phyloP scores from a whole-genome alignment of 2,888 invertebrate species.

The Nowickia ferox region DNA sequence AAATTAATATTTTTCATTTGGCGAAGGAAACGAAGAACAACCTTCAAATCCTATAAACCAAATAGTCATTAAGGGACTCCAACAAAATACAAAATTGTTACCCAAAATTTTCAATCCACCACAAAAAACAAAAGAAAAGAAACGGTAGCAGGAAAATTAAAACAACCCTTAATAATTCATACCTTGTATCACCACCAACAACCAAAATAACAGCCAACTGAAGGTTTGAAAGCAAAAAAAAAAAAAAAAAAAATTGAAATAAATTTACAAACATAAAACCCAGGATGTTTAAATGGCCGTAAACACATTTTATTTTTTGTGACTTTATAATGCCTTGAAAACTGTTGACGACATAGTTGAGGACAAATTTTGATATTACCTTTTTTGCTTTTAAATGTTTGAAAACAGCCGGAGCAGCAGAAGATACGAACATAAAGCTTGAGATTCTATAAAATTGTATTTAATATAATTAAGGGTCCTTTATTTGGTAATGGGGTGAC shows the following conservation, averaged over 20 bases:
- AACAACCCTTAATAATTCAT: slow-evolving; percentile 67
- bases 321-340: slow-evolving; percentile 72
- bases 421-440: slow-evolving; percentile 33
- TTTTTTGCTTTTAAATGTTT: slow-evolving; percentile 21
- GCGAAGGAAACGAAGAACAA: slow-evolving; percentile 28
- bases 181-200: slow-evolving; percentile 28
- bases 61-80: slow-evolving; percentile 79
- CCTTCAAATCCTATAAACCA: slow-evolving; percentile 74
- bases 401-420: neutral
- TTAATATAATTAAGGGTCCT: slow-evolving; percentile 83
- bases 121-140: neutral
- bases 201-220: slow-evolving; percentile 1
- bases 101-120: slow-evolving; percentile 41
- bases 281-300: slow-evolving; percentile 69
- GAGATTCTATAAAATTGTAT: slow-evolving; percentile 77
- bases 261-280: slow-evolving; percentile 37
- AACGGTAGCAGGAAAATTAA: slow-evolving; percentile 26
- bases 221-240: slow-evolving; percentile 4
- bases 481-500: slow-evolving; percentile 83
- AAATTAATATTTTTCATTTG: slow-evolving; percentile 76
- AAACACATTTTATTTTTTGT: slow-evolving; percentile 74
- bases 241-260: neutral
- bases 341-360: slow-evolving; percentile 66
- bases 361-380: slow-evolving; percentile 64
- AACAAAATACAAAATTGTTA: slow-evolving; percentile 52